A percentile compares a stretch with the other conserved stretches of the same genome.
Evolutionary conservation across 2,888 invertebrate genomes (phyloP).

Genomic region (Sinelater perroti): DNA sequence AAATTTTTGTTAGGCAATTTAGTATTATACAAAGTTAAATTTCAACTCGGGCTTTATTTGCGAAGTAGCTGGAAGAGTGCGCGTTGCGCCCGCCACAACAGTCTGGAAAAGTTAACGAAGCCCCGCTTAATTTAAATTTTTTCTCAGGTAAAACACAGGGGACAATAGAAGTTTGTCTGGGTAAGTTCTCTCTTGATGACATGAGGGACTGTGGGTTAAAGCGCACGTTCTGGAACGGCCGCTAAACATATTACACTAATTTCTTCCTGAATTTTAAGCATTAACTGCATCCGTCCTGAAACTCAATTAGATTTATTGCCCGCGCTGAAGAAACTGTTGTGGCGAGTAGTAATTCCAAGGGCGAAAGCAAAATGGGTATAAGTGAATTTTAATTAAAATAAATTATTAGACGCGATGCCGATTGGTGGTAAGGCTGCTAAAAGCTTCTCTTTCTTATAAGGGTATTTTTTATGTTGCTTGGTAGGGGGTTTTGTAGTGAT

Average conservation of each 20-base stretch:
- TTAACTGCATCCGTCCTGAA: slow-evolving; percentile 20
- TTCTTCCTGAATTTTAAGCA: slow-evolving; percentile 34
- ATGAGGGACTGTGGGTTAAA: slow-evolving; percentile 48
- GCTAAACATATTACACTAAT: slow-evolving; percentile 48
- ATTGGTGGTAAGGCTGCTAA: too few species aligned
- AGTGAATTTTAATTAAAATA: too few species aligned
- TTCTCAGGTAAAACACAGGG: slow-evolving; percentile 43
- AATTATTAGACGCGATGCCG: too few species aligned
- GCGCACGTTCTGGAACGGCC: slow-evolving; percentile 46
- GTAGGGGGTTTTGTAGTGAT: too few species aligned
- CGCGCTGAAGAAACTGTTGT: not conserved
- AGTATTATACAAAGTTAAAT: not conserved
- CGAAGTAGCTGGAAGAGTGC: too few species aligned
- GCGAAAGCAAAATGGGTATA: too few species aligned
- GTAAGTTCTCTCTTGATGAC: slow-evolving; percentile 47
- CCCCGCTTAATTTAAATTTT: not conserved
- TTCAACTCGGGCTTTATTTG: too few species aligned
- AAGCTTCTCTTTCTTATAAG: too few species aligned
- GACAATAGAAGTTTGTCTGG: slow-evolving; percentile 37
- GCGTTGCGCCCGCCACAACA: too few species aligned
- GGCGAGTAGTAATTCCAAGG: too few species aligned
- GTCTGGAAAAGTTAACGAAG: not conserved
- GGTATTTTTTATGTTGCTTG: too few species aligned
- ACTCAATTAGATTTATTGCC: slow-evolving; percentile 18
- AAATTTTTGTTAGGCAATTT: not conserved